A percentile compares a stretch with the other conserved stretches of the same genome.
Evolutionary conservation across 2,888 invertebrate species (phyloP).

Genomic region (Dromius quadrimaculatus): DNA sequence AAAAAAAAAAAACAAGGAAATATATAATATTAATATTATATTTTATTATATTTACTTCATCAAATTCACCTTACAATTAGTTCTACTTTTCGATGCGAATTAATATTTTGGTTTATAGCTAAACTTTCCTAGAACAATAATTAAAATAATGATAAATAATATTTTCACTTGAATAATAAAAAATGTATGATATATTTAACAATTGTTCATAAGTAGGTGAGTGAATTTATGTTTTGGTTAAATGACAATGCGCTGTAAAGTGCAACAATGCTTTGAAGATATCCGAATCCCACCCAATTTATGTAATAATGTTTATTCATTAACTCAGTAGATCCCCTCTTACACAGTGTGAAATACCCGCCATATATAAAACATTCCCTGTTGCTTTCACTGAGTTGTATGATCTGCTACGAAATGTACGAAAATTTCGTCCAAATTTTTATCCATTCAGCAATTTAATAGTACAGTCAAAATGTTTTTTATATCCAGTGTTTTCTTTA

Average conservation of each 20-base stretch:
- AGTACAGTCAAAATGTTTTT: slow-evolving; percentile 11
- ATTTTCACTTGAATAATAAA: not conserved
- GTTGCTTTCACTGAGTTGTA: slow-evolving; percentile 7
- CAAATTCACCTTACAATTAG: too few species aligned
- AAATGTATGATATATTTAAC: too few species aligned
- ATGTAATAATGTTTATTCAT: slow-evolving; percentile 30
- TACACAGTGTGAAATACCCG: slow-evolving; percentile 1
- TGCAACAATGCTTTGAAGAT: not conserved
- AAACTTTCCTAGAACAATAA: not conserved
- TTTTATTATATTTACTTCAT: not conserved
- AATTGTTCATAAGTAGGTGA: not conserved
- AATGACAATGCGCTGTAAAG: not conserved
- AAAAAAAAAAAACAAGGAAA: not conserved
- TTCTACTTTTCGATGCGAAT: too few species aligned
- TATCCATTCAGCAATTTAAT: not conserved
- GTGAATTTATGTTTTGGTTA: too few species aligned
- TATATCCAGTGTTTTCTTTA: not conserved
- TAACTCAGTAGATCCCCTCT: not conserved
- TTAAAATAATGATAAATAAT: not conserved
- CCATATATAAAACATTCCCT: slow-evolving; percentile 10
- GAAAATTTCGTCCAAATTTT: not conserved
- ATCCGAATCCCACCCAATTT: slow-evolving; percentile 8
- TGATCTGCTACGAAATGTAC: slow-evolving; percentile 6
- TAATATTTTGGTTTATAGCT: too few species aligned
- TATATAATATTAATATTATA: not conserved